A percentile compares a stretch with the other conserved stretches of the same genome.
Evolutionary conservation across 2,888 invertebrate genomes (phyloP).

Genomic region (Amblyteles armatorius): DNA sequence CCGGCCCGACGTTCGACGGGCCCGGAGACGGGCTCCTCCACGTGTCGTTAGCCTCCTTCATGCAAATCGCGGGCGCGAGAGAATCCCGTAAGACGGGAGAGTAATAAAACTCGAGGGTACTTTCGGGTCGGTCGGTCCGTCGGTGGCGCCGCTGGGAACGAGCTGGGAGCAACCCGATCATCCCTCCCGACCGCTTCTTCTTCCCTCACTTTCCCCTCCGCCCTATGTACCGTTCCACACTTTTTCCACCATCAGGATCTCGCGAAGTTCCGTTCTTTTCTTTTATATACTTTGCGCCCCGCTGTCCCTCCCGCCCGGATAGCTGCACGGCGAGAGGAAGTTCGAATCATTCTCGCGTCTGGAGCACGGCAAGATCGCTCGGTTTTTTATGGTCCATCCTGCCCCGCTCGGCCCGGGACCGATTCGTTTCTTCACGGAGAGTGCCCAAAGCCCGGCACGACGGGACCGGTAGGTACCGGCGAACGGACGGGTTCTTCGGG

Average conservation of each 20-base stretch:
- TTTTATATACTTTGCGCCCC: constrained; percentile 28
- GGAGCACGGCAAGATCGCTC: constrained; percentile 1
- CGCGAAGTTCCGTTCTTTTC: constrained; percentile 16
- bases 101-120: constrained; percentile 66
- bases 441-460: constrained; percentile 45
- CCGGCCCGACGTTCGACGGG: constrained; percentile 45
- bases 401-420: constrained; percentile 37
- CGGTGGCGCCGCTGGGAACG: constrained; percentile 35
- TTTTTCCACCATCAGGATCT: constrained; percentile 54
- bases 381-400: constrained; percentile 48
- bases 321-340: constrained; percentile 38
- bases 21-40: constrained; percentile 66
- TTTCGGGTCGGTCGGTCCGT: constrained; percentile 30
- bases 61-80: constrained; percentile 56
- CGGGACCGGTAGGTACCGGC: constrained; percentile 36
- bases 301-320: not conserved
- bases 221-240: constrained; percentile 21
- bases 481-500: constrained; percentile 25
- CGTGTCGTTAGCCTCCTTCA: constrained; percentile 65
- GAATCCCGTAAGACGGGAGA: constrained; percentile 43
- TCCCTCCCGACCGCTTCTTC: constrained; percentile 36
- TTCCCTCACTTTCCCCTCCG: not conserved
- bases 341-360: constrained; percentile 55
- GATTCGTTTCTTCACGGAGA: constrained; percentile 59
- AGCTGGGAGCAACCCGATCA: constrained; percentile 44